Evolutionary conservation across 2,113 vertebrate genomes (phyloP).

Genomic region (Mola mola): DNA sequence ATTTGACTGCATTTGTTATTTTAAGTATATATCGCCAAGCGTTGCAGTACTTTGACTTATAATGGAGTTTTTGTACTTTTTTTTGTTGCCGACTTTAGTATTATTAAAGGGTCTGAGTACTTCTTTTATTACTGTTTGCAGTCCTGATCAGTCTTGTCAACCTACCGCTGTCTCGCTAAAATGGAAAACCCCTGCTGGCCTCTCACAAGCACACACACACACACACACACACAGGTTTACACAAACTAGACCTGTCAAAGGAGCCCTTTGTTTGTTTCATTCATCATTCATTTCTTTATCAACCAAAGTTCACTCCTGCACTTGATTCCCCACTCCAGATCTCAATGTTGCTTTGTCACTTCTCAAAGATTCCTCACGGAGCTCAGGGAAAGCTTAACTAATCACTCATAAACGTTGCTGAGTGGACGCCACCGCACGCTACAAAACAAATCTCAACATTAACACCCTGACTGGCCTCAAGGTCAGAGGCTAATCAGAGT

Average conservation of each 20-base stretch:
- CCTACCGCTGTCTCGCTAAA: slow-evolving; percentile 49
- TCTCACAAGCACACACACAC: background rate
- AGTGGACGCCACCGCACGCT: slow-evolving; percentile 62
- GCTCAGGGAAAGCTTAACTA: slow-evolving; percentile 77
- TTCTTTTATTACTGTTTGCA: slow-evolving; percentile 25
- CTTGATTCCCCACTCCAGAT: slow-evolving; percentile 59
- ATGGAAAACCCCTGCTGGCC: slow-evolving; percentile 47
- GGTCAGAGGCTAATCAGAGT: slow-evolving; percentile 51
- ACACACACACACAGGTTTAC: slow-evolving; percentile 1
- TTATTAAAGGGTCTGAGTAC: slow-evolving; percentile 10
- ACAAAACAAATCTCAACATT: slow-evolving; percentile 69
- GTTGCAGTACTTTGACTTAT: background rate
- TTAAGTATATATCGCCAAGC: no score
- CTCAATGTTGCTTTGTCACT: slow-evolving; percentile 76
- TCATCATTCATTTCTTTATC: slow-evolving; percentile 63
- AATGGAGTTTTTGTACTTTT: slow-evolving; percentile 1
- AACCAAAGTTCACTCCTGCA: slow-evolving; percentile 65
- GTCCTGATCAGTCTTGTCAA: no score
- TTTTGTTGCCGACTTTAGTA: background rate
- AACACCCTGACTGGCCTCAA: slow-evolving; percentile 69
- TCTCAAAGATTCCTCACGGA: slow-evolving; percentile 68
- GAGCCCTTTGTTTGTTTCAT: slow-evolving; percentile 64
- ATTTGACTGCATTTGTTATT: no score
- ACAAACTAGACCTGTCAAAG: slow-evolving; percentile 61
- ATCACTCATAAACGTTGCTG: slow-evolving; percentile 79